Conservation (phyloP, 2,888 invertebrate genomes). For the Molorchus minor region DNA sequence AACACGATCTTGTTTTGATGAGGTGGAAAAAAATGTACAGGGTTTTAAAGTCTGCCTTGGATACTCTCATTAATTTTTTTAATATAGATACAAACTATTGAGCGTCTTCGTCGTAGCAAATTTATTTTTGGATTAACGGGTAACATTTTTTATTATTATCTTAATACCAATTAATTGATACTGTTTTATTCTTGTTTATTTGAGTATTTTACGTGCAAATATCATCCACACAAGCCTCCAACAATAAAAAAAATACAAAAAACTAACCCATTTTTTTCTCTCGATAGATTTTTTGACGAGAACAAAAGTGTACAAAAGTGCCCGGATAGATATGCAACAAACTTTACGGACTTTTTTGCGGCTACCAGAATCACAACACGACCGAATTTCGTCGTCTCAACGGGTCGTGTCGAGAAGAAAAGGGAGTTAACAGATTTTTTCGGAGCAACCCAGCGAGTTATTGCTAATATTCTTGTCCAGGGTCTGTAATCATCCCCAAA, state of each 20-base stretch:
- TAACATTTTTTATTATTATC: not conserved
- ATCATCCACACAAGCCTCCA: slow-evolving; percentile 16
- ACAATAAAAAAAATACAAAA: not conserved
- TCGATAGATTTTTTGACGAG: slow-evolving; percentile 11
- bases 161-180: not conserved
- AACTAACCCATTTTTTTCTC: slow-evolving; percentile 21
- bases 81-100: no score
- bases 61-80: no score
- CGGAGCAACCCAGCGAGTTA: not conserved
- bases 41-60: no score
- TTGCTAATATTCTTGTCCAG: not conserved
- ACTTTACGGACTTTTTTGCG: slow-evolving; percentile 18
- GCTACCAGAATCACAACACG: slow-evolving; percentile 21
- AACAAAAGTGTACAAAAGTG: slow-evolving; percentile 19
- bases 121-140: no score
- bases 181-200: not conserved
- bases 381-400: slow-evolving; percentile 26
- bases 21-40: no score
- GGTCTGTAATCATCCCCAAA: slow-evolving; percentile 38
- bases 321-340: slow-evolving; percentile 42
- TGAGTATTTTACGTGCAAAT: not conserved
- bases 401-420: slow-evolving; percentile 38
- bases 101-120: no score
- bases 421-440: slow-evolving; percentile 26
- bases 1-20: no score